A percentile compares a stretch with the other conserved stretches of the same genome.
These are phyloP conservation scores for Hypocryptadius cinnamomeus DNA, from an alignment of 2,113 vertebrate genomes.

Conservation along the genomic window DNA sequence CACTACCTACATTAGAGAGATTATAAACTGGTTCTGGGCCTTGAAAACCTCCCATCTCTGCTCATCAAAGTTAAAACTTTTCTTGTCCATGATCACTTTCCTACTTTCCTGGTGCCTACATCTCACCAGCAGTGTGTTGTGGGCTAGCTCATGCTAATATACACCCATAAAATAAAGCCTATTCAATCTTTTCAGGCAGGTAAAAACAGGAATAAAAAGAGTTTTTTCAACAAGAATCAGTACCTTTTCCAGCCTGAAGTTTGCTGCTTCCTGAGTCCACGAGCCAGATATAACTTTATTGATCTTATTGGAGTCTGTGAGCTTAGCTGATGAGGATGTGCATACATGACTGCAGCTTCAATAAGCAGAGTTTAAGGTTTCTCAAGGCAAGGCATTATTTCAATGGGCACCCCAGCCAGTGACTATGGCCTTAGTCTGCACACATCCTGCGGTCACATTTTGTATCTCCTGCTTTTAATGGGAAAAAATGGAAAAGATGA, in stretches of 20 bases:
- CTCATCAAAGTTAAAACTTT: neutral
- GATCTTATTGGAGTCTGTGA: neutral
- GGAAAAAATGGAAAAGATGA: neutral
- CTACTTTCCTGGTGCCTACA: neutral
- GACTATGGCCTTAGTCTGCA: neutral
- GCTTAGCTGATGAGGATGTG: neutral
- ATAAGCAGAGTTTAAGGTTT: neutral
- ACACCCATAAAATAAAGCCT: neutral
- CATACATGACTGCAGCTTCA: neutral
- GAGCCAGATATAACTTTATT: neutral
- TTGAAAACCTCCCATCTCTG: neutral
- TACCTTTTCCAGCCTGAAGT: neutral
- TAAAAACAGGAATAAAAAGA: neutral
- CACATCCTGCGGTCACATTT: neutral
- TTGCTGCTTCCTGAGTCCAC: neutral
- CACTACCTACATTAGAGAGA: accelerated
- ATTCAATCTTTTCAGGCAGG: neutral
- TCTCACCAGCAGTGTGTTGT: neutral
- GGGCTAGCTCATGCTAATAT: neutral
- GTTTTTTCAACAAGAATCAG: neutral
- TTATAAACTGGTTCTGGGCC: neutral
- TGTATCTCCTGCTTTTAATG: neutral
- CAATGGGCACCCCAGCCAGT: neutral
- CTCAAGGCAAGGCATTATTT: neutral
- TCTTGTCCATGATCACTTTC: neutral